Conservation (phyloP, 2,888 invertebrate species). For the Vandiemenella viatica region DNA sequence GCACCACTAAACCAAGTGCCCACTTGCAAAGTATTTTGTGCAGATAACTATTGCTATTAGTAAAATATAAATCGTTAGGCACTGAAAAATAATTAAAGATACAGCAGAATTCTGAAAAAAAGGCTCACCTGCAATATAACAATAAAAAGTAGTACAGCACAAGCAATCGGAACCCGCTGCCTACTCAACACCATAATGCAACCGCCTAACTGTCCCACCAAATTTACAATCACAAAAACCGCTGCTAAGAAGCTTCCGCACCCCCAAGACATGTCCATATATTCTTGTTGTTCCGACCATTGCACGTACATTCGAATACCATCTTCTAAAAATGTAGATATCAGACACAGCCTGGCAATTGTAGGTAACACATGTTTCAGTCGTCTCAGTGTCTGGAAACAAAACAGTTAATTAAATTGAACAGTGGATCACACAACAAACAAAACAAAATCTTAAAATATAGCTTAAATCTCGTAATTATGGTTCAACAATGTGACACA, state of each 20-base stretch:
- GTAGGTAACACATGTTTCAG: conserved; percentile 88
- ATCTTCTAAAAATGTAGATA: conserved; percentile 98
- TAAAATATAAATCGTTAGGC: too few relatives aligned
- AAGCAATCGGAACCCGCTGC: conserved; percentile 80
- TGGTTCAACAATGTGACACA: conserved; percentile 4
- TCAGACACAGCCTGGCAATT: conserved; percentile 86
- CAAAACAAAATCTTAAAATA: not conserved
- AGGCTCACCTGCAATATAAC: conserved; percentile 77
- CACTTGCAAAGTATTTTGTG: too few relatives aligned
- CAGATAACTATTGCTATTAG: too few relatives aligned
- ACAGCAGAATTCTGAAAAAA: too few relatives aligned
- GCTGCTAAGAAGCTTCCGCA: conserved; percentile 90
- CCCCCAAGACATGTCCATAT: conserved; percentile 95
- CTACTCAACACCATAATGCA: conserved; percentile 91
- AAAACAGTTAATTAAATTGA: conserved; percentile 3
- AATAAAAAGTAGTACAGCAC: conserved; percentile 85
- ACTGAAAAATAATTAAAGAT: too few relatives aligned
- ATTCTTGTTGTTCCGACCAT: conserved; percentile 93
- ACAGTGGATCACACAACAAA: not conserved
- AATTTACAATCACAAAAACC: conserved; percentile 86
- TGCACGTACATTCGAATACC: conserved; percentile 99
- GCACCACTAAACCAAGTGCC: too few relatives aligned
- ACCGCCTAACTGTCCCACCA: conserved; percentile 89
- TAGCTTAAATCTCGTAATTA: not conserved
- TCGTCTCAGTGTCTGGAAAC: conserved; percentile 69